These are phyloP conservation scores for Tupaia tana DNA, from an alignment of 2,113 vertebrate genomes.

Conservation along the genomic window DNA sequence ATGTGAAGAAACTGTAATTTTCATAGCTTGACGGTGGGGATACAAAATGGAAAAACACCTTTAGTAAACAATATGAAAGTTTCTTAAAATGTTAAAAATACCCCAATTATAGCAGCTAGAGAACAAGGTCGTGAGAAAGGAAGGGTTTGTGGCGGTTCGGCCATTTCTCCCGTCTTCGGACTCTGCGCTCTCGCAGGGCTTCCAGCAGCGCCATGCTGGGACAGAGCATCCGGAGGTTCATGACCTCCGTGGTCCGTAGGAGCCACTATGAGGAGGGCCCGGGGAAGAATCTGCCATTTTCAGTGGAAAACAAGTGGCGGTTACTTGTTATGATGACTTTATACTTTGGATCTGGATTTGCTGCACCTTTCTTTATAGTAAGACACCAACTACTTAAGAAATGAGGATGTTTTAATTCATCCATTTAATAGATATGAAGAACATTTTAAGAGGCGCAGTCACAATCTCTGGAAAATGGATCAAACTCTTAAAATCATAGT, in stretches of 20 bases:
- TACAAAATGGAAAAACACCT: background rate
- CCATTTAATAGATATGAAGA: too few relatives aligned
- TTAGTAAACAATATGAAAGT: background rate
- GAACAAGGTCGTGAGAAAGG: conserved; percentile 53
- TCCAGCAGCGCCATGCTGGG: conserved; percentile 86
- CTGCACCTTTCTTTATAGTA: too few relatives aligned
- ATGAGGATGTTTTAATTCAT: too few relatives aligned
- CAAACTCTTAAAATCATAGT: too few relatives aligned
- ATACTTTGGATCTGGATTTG: too few relatives aligned
- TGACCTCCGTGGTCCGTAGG: conserved; percentile 93
- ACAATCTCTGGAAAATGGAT: too few relatives aligned
- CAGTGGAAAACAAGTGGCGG: too few relatives aligned
- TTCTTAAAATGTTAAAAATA: background rate
- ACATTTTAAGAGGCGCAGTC: too few relatives aligned
- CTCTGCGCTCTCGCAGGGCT: background rate
- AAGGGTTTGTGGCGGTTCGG: fast-evolving
- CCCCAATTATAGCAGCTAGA: fast-evolving
- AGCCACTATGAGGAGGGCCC: conserved; percentile 95
- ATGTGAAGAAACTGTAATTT: background rate
- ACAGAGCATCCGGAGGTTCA: conserved; percentile 91
- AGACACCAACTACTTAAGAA: too few relatives aligned
- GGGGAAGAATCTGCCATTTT: too few relatives aligned
- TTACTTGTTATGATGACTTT: too few relatives aligned
- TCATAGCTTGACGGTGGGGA: background rate
- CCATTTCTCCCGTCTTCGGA: background rate